A percentile compares a stretch with the other conserved stretches of the same genome.
These are phyloP conservation scores for Hypomecis atomaria DNA, from an alignment of 2,888 invertebrate species.

Conservation along the genomic window DNA sequence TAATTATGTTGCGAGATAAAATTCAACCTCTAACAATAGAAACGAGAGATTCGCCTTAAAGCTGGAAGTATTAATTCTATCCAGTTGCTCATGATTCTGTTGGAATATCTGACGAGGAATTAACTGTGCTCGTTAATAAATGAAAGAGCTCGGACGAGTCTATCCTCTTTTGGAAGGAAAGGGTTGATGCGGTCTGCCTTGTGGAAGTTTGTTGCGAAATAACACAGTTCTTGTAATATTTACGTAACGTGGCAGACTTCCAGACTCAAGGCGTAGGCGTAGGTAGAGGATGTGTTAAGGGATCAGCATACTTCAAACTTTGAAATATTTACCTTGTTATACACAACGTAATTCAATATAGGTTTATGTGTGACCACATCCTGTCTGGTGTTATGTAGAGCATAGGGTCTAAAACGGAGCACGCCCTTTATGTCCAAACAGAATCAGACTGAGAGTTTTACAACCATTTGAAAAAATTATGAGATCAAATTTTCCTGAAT, in stretches of 20 bases:
- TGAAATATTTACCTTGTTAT: too few relatives aligned
- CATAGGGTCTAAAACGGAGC: too few relatives aligned
- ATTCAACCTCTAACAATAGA: constrained; percentile 7
- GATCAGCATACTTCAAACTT: too few relatives aligned
- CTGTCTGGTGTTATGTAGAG: too few relatives aligned
- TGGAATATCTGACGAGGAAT: constrained; percentile 26
- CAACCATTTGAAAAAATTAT: too few relatives aligned
- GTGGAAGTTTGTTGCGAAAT: constrained; percentile 6
- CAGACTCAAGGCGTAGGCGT: too few relatives aligned
- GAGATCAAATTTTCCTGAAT: too few relatives aligned
- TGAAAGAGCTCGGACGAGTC: constrained; percentile 15
- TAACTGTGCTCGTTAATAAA: constrained; percentile 27
- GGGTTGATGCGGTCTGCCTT: constrained; percentile 6
- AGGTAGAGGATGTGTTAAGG: too few relatives aligned
- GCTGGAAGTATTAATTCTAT: constrained; percentile 21
- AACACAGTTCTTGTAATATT: constrained; percentile 1
- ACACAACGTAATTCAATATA: too few relatives aligned
- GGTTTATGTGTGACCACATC: too few relatives aligned
- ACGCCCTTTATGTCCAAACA: too few relatives aligned
- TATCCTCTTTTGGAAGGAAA: constrained; percentile 6
- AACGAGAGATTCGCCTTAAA: constrained; percentile 7
- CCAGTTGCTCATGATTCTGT: constrained; percentile 19
- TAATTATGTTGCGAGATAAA: constrained; percentile 1
- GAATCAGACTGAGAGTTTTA: too few relatives aligned
- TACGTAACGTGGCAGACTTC: constrained; percentile 1